Conservation (phyloP, 2,797 vertebrate genomes). For the Rhinatrema bivittatum region DNA sequence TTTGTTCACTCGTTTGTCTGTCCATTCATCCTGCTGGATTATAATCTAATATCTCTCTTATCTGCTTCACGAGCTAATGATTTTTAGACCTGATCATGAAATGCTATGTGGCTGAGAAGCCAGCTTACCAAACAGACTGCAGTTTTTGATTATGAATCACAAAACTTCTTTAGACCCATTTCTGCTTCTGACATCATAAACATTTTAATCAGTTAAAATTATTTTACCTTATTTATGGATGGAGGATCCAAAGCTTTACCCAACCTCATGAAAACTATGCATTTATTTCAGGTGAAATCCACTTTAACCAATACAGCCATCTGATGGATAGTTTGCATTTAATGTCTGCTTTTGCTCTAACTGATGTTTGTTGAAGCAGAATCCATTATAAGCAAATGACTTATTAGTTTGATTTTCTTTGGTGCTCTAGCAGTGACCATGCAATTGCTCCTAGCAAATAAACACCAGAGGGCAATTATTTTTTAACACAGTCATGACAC, state of each 20-base stretch:
- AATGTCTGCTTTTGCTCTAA: conserved; percentile 54
- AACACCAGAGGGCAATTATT: conserved; percentile 18
- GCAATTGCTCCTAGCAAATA: conserved; percentile 35
- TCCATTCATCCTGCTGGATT: no score
- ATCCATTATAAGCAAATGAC: conserved; percentile 43
- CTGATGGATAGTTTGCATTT: conserved; percentile 44
- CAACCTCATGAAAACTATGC: conserved; percentile 47
- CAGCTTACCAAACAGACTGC: no score
- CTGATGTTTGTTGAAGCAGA: conserved; percentile 51
- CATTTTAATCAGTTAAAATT: no score
- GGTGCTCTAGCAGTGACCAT: conserved; percentile 28
- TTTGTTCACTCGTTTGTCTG: no score
- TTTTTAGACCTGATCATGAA: no score
- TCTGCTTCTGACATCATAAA: no score
- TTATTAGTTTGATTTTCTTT: conserved; percentile 31
- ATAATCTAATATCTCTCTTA: no score
- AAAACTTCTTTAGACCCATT: no score
- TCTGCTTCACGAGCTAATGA: no score
- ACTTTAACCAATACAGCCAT: conserved; percentile 40
- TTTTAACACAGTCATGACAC: conserved; percentile 18
- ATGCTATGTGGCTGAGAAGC: no score
- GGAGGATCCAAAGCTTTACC: conserved; percentile 49
- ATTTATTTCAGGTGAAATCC: conserved; percentile 41
- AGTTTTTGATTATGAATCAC: no score
- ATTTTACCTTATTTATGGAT: conserved; percentile 44